phyloP scores from a whole-genome alignment of 2,797 vertebrate species.

The Fringilla coelebs region DNA sequence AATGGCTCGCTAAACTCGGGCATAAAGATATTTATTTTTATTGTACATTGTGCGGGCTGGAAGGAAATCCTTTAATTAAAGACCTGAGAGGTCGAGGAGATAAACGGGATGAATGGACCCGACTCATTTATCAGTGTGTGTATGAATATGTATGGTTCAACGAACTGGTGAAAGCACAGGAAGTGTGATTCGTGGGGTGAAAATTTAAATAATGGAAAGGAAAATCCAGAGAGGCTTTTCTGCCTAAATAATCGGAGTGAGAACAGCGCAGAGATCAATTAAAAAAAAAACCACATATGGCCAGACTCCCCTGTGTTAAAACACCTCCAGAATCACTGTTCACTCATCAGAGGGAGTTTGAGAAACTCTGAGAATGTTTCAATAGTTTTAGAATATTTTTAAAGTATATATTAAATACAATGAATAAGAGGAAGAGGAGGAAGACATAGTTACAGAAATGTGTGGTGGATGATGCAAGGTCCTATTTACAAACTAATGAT shows the following conservation, averaged over 20 bases:
- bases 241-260: neutral
- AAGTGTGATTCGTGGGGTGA: neutral
- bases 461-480: neutral
- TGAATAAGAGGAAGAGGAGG: neutral
- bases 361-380: neutral
- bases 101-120: neutral
- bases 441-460: neutral
- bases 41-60: neutral
- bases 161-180: neutral
- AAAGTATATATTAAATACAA: neutral
- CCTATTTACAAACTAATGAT: neutral
- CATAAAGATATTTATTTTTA: neutral
- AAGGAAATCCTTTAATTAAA: conserved; percentile 44
- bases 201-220: neutral
- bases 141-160: neutral
- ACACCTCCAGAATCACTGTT: neutral
- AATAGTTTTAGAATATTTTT: neutral
- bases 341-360: neutral
- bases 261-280: neutral
- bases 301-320: neutral
- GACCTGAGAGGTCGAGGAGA: neutral
- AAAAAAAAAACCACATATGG: neutral
- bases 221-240: neutral
- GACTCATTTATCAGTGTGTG: neutral
- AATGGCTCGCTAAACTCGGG: neutral